Base-by-base conservation (phyloP, 2,113 vertebrate genomes). In the Tricholaema leucomelas region DNA sequence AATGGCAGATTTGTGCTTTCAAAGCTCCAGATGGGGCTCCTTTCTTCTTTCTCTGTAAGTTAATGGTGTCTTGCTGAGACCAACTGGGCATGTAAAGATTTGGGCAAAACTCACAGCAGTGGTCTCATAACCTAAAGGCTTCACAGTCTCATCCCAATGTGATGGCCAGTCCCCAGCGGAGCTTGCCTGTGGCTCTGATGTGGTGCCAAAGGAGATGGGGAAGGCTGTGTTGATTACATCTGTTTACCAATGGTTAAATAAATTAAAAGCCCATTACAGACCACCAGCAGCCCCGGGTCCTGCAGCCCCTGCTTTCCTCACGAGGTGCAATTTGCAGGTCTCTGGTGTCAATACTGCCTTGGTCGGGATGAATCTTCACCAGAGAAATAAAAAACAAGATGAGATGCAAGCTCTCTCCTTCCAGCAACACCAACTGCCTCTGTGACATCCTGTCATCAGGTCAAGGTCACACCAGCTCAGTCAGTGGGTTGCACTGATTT, bases 61-160 rank as follows among this genome's bases (percentile, higher is more conserved):
- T 97, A 98, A 98, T 97, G 97, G 98, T 97, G 81, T 97, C 98
- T 98, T 98, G 98, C 98, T 98, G 98, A 97, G 98, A 97, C 97
- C 97, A 99, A 98, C 98, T 98, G 98, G 97, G 97, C 98, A 97
- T 98, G 98, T 98, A 98, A 98, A 98, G 97, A 98, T 98, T 97
- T 97, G 98, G 98, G 98, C 96, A 98, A 98, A 98, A 96, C 96
- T 56, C 95, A 86, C 97, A 98, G 97, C 98, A 98, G 98, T 97
- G 74, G 96, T 95, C 97, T 97, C 93, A 94, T 93, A 94, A 96
- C 95, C 91, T 88, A 92, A 85, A 97, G 93, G 96, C 93, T 96
- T 92, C 86, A 8, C 63, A 76, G 92, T 30, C 93, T 92, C 94
- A 88, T 95, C 92, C 89, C 84, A 69, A 88, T 5, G 64, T 87